Conservation (phyloP, 2,113 vertebrate species). For the Apistogramma diplotaenia region DNA sequence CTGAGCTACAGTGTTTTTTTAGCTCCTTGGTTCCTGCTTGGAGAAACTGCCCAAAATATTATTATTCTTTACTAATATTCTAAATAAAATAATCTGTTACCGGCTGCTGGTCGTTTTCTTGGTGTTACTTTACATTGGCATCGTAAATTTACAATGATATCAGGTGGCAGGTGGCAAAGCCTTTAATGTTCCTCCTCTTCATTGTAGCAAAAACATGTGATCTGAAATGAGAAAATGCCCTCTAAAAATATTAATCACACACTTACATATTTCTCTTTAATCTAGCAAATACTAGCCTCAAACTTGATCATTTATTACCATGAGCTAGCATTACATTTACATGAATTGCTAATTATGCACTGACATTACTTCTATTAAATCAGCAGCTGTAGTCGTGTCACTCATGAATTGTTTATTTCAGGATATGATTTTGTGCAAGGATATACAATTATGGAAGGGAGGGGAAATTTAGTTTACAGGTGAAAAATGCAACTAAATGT, state of each 20-base stretch:
- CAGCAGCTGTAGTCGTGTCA: not conserved
- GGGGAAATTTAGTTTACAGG: not conserved
- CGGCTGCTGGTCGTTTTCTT: not conserved
- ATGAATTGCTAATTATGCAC: not conserved
- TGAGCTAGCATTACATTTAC: not conserved
- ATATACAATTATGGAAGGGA: not conserved
- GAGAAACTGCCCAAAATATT: not conserved
- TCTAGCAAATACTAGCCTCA: not conserved
- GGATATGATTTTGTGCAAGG: not conserved
- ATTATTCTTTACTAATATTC: not conserved
- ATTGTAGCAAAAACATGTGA: not conserved
- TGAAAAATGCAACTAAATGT: not conserved
- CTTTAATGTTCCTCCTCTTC: not conserved
- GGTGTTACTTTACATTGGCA: not conserved
- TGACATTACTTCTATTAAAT: not conserved
- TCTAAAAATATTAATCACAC: not conserved
- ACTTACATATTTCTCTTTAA: not conserved
- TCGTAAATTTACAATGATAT: not conserved
- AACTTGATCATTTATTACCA: not conserved
- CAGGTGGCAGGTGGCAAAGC: not conserved
- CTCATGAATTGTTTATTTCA: not conserved
- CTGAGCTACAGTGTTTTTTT: not conserved
- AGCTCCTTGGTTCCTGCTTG: not conserved
- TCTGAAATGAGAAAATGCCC: not conserved
- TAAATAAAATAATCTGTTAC: not conserved